A percentile compares a stretch with the other conserved stretches of the same genome.
phyloP scores from a whole-genome alignment of 2,797 vertebrate genomes.

The Dallia pectoralis region DNA sequence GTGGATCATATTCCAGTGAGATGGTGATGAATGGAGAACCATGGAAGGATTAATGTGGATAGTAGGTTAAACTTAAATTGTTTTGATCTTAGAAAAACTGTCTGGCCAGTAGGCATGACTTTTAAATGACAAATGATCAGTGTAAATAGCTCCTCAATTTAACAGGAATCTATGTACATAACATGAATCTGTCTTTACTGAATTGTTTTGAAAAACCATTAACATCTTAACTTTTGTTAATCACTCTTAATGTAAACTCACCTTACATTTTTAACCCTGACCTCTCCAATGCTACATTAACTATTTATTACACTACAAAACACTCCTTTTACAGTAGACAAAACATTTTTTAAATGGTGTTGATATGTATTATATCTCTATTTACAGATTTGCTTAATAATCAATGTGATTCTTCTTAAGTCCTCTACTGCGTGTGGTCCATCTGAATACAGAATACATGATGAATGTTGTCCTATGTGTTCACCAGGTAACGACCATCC shows the following conservation, averaged over 20 bases:
- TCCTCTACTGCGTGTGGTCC: not conserved
- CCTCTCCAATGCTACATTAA: too few species aligned
- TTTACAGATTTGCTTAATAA: too few species aligned
- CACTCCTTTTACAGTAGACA: too few species aligned
- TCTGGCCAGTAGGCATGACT: not conserved
- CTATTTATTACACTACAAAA: too few species aligned
- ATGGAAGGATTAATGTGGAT: slow-evolving; percentile 22
- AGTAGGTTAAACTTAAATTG: not conserved
- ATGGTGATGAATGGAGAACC: too few species aligned
- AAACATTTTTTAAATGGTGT: not conserved
- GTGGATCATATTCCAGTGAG: too few species aligned
- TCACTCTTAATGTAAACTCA: too few species aligned
- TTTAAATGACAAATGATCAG: not conserved
- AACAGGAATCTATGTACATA: not conserved
- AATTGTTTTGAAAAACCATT: not conserved
- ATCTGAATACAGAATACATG: not conserved
- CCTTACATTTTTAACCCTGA: too few species aligned
- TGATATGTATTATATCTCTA: not conserved
- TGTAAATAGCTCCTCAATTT: not conserved
- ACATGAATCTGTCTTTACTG: not conserved
- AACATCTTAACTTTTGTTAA: too few species aligned
- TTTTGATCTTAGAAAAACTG: not conserved
- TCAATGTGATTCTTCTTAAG: not conserved
- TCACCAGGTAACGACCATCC: too few species aligned
- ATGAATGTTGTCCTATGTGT: not conserved